Evolutionary conservation across 2,888 invertebrate species (phyloP).

Genomic region (Ophion costatus): DNA sequence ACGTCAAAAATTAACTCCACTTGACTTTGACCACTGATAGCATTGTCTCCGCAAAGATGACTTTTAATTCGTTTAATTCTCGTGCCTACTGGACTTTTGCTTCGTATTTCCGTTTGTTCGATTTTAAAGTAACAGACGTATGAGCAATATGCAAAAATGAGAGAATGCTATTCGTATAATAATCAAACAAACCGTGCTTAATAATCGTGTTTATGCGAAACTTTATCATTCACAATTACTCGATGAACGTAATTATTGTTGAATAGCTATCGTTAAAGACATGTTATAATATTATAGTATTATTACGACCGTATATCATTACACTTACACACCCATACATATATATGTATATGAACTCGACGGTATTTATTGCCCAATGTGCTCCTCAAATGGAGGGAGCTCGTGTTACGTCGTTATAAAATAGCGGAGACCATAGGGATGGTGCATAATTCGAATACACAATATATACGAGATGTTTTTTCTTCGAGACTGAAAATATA

Average conservation of each 20-base stretch:
- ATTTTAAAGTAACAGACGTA: not conserved
- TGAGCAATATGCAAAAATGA: slow-evolving; percentile 23
- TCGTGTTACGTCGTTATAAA: slow-evolving; percentile 45
- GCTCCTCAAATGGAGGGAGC: slow-evolving; percentile 52
- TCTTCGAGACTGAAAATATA: not conserved
- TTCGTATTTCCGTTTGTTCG: not conserved
- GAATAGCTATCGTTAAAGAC: slow-evolving; percentile 34
- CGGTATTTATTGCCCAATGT: slow-evolving; percentile 68
- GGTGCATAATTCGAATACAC: slow-evolving; percentile 8
- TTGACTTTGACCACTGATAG: not conserved
- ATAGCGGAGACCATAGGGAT: not conserved
- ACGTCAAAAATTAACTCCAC: not conserved
- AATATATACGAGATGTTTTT: not conserved
- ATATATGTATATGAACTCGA: slow-evolving; percentile 47
- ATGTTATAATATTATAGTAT: slow-evolving; percentile 43
- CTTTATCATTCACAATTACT: slow-evolving; percentile 28
- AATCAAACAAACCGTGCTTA: slow-evolving; percentile 63
- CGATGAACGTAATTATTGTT: slow-evolving; percentile 48
- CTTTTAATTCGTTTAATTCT: not conserved
- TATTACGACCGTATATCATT: slow-evolving; percentile 35
- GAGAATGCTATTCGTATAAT: slow-evolving; percentile 40
- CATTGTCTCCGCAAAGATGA: not conserved
- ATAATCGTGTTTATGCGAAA: slow-evolving; percentile 46
- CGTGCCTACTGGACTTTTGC: not conserved
- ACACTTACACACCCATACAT: slow-evolving; percentile 20